Conservation (phyloP, 2,888 invertebrate species). For the Caenorhabditis sinica region DNA sequence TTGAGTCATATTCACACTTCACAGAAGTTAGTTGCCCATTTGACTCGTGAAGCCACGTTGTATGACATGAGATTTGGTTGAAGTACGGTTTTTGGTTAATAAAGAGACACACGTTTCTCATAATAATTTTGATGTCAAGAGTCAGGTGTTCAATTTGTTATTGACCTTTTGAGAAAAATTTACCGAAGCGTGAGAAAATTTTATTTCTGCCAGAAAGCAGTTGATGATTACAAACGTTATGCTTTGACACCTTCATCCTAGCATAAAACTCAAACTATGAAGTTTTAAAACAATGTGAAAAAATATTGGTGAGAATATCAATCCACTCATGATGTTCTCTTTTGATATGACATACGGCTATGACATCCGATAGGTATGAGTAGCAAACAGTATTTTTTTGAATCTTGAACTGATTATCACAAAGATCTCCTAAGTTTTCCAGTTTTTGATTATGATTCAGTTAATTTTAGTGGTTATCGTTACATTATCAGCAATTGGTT, state of each 20-base stretch:
- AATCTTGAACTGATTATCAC: too few relatives aligned
- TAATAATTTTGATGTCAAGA: neutral
- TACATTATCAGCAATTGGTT: too few relatives aligned
- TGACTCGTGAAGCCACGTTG: neutral
- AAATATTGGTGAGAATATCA: neutral
- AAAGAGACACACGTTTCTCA: too few relatives aligned
- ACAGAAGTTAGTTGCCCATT: neutral
- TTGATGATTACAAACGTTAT: neutral
- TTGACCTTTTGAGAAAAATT: neutral
- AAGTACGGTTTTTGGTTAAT: too few relatives aligned
- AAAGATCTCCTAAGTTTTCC: too few relatives aligned
- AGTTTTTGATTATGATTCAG: too few relatives aligned
- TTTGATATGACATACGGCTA: too few relatives aligned
- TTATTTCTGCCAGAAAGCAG: neutral
- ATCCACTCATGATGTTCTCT: too few relatives aligned
- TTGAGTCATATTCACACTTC: conserved; percentile 23
- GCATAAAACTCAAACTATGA: neutral
- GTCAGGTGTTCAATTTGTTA: neutral
- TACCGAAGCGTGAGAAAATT: conserved; percentile 1
- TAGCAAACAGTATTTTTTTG: too few relatives aligned
- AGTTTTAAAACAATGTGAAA: neutral
- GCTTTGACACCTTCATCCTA: neutral
- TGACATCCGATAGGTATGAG: too few relatives aligned
- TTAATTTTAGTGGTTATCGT: too few relatives aligned
- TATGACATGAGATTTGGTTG: too few relatives aligned